Conservation (phyloP, 2,113 vertebrate species). For the Sander lucioperca region DNA sequence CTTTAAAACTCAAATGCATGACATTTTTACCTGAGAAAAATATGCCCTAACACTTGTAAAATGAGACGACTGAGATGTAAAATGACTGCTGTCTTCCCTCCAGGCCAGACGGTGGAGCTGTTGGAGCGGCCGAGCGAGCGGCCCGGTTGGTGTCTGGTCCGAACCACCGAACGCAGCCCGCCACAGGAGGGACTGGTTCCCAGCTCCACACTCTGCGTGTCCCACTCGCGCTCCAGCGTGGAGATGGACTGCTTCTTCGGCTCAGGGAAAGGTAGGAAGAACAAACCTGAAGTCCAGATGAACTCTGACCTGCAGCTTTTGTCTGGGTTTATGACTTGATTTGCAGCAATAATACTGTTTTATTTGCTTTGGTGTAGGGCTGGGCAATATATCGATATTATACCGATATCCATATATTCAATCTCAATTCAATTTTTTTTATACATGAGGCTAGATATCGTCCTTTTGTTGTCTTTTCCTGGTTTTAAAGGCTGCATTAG, state of each 20-base stretch:
- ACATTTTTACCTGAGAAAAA: neutral
- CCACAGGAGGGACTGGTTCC: slow-evolving; percentile 96
- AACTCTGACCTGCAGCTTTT: neutral
- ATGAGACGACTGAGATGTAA: too few relatives aligned
- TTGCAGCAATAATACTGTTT: neutral
- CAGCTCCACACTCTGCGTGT: slow-evolving; percentile 92
- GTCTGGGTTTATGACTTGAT: neutral
- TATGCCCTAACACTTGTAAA: too few relatives aligned
- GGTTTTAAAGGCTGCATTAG: too few relatives aligned
- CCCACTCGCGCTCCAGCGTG: slow-evolving; percentile 96
- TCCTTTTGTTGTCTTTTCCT: too few relatives aligned
- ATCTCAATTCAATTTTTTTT: too few relatives aligned
- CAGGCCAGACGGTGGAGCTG: slow-evolving; percentile 95
- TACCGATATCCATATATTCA: too few relatives aligned
- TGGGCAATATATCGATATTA: too few relatives aligned
- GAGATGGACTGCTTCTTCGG: slow-evolving; percentile 99
- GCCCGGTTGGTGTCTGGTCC: slow-evolving; percentile 95
- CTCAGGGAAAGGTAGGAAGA: slow-evolving; percentile 93
- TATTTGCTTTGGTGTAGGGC: too few relatives aligned
- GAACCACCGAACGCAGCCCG: slow-evolving; percentile 92
- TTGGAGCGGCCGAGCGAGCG: slow-evolving; percentile 93
- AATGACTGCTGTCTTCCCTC: neutral
- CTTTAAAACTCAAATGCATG: neutral
- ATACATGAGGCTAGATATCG: too few relatives aligned
- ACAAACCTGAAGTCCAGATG: neutral